Base-by-base conservation (phyloP, 2,888 invertebrate species). In the Muschampia plurimacula region DNA sequence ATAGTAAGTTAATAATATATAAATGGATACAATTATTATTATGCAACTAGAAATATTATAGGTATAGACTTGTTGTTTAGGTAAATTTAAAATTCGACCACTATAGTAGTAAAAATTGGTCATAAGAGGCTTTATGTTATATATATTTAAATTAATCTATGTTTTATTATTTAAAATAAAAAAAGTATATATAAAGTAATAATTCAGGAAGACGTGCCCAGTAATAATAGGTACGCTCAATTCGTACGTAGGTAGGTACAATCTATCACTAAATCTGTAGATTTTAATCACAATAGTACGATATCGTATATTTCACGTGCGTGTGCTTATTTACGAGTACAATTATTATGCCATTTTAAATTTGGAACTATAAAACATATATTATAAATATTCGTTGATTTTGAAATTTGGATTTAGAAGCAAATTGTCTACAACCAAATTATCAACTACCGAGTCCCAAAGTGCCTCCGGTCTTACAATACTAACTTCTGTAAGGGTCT, bases 381-480 rank as follows among this genome's bases (percentile, higher is more conserved):
- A 89, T n/a, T n/a, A n/a, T 22, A 22, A 92, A 92, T 89, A 91
- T 93, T 93, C 93, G 93, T 93, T 93, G 93, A 92, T 86, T 89
- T 83, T 90, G 85, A 87, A 88, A 86, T 86, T 85, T 86, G 86
- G 85, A 86, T 88, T 89, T 86, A 86, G 86, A 92, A 91, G 91
- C 90, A 85, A 90, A 89, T 84, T 84, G 83, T 84, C 83, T 85
- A 87, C 83, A 82, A 85, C 83, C 85, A 88, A 86, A 81, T 74
- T 82, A 83, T 81, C 81, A 83, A 81, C 79, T 82, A 81, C 82
- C 81, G 80, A 79, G 78, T 75, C 81, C 76, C 77, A 79, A 74
- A 80, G 79, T 80, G 80, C 83, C 80, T 76, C 77, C 71, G 67
- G 73, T 76, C 76, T 79, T 77, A 74, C 71, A 68, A 70, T 66